phyloP scores from a whole-genome alignment of 2,888 invertebrate species.

The Neelides folsomi region DNA sequence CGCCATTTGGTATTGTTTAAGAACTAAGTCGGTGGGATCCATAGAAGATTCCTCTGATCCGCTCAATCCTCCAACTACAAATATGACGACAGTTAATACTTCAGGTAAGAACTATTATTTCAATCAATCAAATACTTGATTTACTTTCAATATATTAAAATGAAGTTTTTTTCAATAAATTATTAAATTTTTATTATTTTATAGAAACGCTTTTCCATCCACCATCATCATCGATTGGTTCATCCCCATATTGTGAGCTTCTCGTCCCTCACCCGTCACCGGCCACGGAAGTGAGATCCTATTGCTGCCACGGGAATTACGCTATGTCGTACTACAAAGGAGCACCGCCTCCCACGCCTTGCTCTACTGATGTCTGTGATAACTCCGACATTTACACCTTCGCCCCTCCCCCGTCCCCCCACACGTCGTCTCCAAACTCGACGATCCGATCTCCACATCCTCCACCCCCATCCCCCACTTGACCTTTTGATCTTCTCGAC shows the following conservation, averaged over 20 bases:
- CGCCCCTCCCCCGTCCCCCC: conserved; percentile 26
- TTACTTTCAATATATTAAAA: too few species aligned
- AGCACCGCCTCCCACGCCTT: conserved; percentile 82
- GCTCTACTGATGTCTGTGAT: conserved; percentile 85
- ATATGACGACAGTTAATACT: conserved; percentile 22
- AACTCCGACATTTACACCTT: conserved; percentile 55
- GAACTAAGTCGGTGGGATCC: conserved; percentile 4
- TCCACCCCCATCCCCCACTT: conserved; percentile 24
- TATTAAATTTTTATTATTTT: not conserved
- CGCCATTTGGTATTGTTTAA: conserved; percentile 13
- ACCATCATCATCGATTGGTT: conserved; percentile 19
- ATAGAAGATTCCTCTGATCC: conserved; percentile 20
- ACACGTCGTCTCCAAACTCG: conserved; percentile 28
- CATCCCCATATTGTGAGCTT: conserved; percentile 27
- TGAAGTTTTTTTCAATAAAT: too few species aligned
- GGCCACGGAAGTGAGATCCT: conserved; percentile 24
- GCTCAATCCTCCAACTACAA: conserved; percentile 19
- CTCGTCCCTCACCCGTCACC: conserved; percentile 30
- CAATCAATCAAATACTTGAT: too few species aligned
- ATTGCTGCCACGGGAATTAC: conserved; percentile 23
- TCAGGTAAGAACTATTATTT: conserved; percentile 12
- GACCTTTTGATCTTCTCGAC: not conserved
- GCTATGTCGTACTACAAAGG: conserved; percentile 16
- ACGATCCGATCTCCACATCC: conserved; percentile 22
- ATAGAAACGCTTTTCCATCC: conserved; percentile 14